Conservation (phyloP, 2,888 invertebrate species). For the Callosobruchus maculatus region DNA sequence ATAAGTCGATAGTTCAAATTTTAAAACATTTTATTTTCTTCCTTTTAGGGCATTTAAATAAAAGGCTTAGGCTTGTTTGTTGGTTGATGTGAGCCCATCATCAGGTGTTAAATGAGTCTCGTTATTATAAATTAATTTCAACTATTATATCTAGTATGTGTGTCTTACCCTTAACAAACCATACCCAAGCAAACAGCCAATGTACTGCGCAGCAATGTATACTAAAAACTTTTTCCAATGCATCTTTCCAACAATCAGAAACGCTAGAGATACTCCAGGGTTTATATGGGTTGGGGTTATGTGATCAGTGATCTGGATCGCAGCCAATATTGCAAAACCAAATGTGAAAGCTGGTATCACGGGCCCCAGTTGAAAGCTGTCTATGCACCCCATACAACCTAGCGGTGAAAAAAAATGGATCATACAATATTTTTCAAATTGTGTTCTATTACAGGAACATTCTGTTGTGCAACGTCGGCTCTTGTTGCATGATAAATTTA, state of each 20-base stretch:
- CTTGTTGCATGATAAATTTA: no score
- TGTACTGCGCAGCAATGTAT: constrained; percentile 18
- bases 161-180: constrained; percentile 14
- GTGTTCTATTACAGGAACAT: no score
- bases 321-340: constrained; percentile 13
- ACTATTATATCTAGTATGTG: no score
- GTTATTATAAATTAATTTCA: no score
- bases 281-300: constrained; percentile 19
- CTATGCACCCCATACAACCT: constrained; percentile 21
- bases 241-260: constrained; percentile 16
- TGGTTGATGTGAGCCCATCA: no score
- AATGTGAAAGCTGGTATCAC: constrained; percentile 18
- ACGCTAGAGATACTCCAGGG: constrained; percentile 18
- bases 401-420: neutral
- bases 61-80: no score
- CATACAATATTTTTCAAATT: no score
- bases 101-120: no score
- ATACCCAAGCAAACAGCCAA: constrained; percentile 18
- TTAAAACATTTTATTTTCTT: no score
- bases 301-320: constrained; percentile 16
- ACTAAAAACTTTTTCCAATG: constrained; percentile 13
- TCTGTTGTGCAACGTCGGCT: no score
- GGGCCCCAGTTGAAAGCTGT: constrained; percentile 13
- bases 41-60: no score
- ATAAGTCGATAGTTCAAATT: no score